Evolutionary conservation across 2,888 invertebrate species (phyloP).

Genomic region (Pristionchus japonicus): DNA sequence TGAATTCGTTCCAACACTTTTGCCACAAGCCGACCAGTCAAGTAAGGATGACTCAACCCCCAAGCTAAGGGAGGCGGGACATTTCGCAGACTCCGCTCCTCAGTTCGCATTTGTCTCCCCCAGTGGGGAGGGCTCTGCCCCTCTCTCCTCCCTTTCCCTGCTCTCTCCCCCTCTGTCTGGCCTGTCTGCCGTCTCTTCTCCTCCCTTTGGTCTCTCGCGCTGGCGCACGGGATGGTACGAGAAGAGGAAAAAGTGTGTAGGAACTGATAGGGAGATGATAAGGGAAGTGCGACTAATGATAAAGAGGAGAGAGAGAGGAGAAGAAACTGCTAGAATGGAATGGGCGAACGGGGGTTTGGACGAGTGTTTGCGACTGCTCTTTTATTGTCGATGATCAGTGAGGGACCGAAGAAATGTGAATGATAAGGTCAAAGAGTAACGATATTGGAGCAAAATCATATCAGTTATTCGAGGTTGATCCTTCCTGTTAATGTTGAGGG

Average conservation of each 20-base stretch:
- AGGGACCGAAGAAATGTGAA: background rate
- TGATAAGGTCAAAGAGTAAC: background rate
- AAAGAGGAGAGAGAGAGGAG: too few relatives aligned
- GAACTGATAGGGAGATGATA: slow-evolving; percentile 30
- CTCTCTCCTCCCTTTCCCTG: background rate
- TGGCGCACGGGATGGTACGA: slow-evolving; percentile 2
- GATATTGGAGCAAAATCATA: background rate
- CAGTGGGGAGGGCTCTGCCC: background rate
- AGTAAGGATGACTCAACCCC: background rate
- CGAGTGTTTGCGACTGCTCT: background rate
- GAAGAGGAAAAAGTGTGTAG: background rate
- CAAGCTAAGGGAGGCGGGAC: background rate
- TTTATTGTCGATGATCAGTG: background rate
- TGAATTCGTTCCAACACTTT: background rate
- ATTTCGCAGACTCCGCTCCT: slow-evolving; percentile 30
- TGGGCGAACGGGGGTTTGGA: background rate
- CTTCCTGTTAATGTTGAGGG: too few relatives aligned
- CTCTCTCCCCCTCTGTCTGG: background rate
- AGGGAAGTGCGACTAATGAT: slow-evolving; percentile 28
- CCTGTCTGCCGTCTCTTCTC: background rate
- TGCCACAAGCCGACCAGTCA: background rate
- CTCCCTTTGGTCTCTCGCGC: background rate
- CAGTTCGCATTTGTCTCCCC: slow-evolving; percentile 13
- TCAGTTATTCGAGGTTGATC: too few relatives aligned
- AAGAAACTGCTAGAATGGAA: background rate